Evolutionary conservation across 2,797 vertebrate species (phyloP).

Genomic region (Picus viridis): DNA sequence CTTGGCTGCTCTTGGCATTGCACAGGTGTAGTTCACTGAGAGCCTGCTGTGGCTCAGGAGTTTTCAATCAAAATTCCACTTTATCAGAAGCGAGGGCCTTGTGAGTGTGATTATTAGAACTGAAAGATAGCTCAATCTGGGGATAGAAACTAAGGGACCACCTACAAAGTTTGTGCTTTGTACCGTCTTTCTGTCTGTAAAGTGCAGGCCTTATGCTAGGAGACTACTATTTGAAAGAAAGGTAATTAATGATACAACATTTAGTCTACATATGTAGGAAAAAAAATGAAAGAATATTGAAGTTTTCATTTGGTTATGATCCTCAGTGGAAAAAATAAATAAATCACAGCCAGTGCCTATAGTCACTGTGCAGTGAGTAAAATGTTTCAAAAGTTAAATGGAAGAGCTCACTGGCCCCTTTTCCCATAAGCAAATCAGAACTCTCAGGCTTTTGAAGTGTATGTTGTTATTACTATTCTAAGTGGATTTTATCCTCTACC

Average conservation of each 20-base stretch:
- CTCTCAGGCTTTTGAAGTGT: not conserved
- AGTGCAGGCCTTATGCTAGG: not conserved
- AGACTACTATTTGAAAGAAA: not conserved
- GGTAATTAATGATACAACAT: not conserved
- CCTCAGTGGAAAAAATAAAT: not conserved
- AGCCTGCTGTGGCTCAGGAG: not conserved
- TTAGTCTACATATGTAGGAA: not conserved
- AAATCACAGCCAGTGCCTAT: not conserved
- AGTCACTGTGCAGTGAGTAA: not conserved
- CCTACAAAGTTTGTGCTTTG: not conserved
- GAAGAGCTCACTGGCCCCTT: not conserved
- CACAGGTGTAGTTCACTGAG: constrained; percentile 55
- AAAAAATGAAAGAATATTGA: not conserved
- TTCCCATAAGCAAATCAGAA: not conserved
- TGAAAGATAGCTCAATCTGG: not conserved
- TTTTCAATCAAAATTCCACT: constrained; percentile 19
- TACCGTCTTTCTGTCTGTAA: not conserved
- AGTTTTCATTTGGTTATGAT: not conserved
- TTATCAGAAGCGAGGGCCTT: not conserved
- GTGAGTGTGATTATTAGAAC: not conserved
- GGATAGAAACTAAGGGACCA: not conserved
- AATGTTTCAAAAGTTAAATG: not conserved
- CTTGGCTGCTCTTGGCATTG: constrained; percentile 23
- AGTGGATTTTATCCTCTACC: not conserved
- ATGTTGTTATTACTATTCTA: not conserved